Base-by-base conservation (phyloP, 1,140 invertebrate species). In the Aphidius gifuensis region DNA sequence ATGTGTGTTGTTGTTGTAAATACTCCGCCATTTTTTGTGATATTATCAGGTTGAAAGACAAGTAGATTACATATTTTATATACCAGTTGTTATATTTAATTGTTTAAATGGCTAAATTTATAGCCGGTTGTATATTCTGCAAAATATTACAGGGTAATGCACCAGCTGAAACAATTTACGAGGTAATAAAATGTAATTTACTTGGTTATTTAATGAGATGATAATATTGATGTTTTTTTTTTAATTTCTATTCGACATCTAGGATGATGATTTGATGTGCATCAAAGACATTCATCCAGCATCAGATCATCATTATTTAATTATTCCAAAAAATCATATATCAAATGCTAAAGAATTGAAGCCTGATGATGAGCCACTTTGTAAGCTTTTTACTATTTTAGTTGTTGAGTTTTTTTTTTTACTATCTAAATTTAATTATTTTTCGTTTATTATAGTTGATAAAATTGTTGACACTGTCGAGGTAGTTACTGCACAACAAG, bases 281-380 rank as follows among this genome's bases (percentile, higher is more conserved):
- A 93, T 96, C 72, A 85, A 85, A 59, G 93, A 96, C 73, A 94
- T 94, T 44, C 86, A 87, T 73, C 93, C 94, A 16, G 92, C 88
- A 0, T 85, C 92, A 1, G 84, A 83, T 21, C 86, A 91, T 79
- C 94, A 97, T 78, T 90, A 89, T 73, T 83, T 96, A 46, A 86
- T 92, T 47, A 82, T 94, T 39, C 86, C 93, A 1, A 92, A 89
- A 73, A 76, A 81, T 21, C 94, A 96, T 77, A 87, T 93, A 55
- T 77, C 80, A 49, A 89, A 91, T 82, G 85, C 87, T 0, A 92
- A 91, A 73, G 69, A 72, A 38, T 82, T 96, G 23, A 83, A 77
- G 23, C 64, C 80, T n/a, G 75, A 83, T 16, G 84, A 95, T 74
- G 85, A 86, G 61, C 74, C 80, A 16, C 72, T 94, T 66, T 83